Base-by-base conservation (phyloP, 2,888 invertebrate species). In the Orthosia gracilis region DNA sequence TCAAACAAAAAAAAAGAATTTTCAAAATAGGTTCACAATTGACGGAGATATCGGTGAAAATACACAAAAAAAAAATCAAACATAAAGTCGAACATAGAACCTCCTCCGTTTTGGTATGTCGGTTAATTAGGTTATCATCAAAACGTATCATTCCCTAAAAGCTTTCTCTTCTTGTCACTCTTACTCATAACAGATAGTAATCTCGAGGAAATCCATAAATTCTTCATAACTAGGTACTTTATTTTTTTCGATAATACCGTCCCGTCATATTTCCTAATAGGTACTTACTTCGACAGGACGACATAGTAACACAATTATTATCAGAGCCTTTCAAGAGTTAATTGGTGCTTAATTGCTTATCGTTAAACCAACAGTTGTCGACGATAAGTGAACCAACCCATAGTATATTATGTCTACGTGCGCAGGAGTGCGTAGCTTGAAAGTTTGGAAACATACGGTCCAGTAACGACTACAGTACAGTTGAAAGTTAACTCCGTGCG, bases 351-450 rank as follows among this genome's bases (percentile, higher is more conserved):
- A 82, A 49, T 57, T 55, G 13, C 31, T 58, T 81, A 82, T 81
- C 78, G 12, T 18, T 59, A 61, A 73, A 73, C 69, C 47, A 45
- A 67, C n/a, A 54, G 57, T 72, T 54, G n/a, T 21, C 55, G 50
- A 15, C 45, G 82, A 78, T 78, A 82, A 69, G 40, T 59, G 47
- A 21, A 64, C 55, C 17, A 50, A 55, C 58, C 12, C 31, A 7
- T n/a, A 17, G 26, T 55, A 70, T 68, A 70, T 52, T 47, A 82
- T 73, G 82, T 17, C 47, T 80, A 80, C 80, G 80, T 70, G 78
- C 64, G 54, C 45, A 23, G 15, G 59, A 78, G 69, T 50, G 61
- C 55, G 82, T 81, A 62, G 54, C 45, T 59, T 50, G 1, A 47
- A 18, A 52, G 23, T 62, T 69, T 73, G 55, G 12, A 64, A 77